Evolutionary conservation across 2,113 vertebrate species (phyloP).

Genomic region (Psittacula cyanocephala): DNA sequence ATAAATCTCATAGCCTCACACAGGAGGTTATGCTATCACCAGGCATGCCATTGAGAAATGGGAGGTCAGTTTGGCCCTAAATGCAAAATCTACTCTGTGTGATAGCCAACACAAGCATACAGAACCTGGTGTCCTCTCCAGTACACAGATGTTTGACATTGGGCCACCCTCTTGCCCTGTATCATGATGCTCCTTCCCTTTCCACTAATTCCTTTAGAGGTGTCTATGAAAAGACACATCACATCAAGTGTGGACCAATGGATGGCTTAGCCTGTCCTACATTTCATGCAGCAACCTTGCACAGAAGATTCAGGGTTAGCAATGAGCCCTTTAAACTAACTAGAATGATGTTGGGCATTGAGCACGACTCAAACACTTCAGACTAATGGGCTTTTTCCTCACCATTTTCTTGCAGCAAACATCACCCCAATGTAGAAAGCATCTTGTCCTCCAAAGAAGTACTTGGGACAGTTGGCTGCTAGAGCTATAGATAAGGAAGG

Average conservation of each 20-base stretch:
- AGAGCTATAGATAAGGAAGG: not conserved
- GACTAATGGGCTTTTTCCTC: not conserved
- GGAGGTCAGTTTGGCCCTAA: not conserved
- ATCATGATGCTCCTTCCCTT: not conserved
- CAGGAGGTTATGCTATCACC: not conserved
- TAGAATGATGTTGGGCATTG: rapidly evolving
- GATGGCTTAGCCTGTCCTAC: not conserved
- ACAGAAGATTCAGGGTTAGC: not conserved
- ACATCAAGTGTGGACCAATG: not conserved
- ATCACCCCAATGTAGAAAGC: not conserved
- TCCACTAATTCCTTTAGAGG: not conserved
- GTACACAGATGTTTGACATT: not conserved
- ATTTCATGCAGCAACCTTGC: not conserved
- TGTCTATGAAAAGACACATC: not conserved
- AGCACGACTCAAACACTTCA: not conserved
- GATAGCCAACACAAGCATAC: not conserved
- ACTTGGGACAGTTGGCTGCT: not conserved
- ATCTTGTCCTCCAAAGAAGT: not conserved
- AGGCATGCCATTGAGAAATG: not conserved
- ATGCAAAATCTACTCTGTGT: not conserved
- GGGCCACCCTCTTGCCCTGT: not conserved
- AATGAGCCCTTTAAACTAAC: not conserved
- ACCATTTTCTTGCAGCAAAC: not conserved
- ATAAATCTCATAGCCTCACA: not conserved
- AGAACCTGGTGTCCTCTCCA: not conserved